A percentile compares a stretch with the other conserved stretches of the same genome.
Evolutionary conservation across 2,797 vertebrate species (phyloP).

Genomic region (Anguilla megastoma): DNA sequence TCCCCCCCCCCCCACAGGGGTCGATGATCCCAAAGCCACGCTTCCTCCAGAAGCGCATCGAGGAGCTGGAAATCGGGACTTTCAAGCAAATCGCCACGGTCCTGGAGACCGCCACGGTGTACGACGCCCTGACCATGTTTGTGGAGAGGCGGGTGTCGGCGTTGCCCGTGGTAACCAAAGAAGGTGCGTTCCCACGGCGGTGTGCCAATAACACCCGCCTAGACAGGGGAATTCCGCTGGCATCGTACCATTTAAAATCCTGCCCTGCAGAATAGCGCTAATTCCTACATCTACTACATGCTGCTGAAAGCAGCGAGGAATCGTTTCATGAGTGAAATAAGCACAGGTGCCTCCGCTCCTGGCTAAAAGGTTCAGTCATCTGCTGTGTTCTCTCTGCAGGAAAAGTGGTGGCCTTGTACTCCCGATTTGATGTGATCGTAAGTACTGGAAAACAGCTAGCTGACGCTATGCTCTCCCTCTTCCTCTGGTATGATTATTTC

Average conservation of each 20-base stretch:
- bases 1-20: conserved; percentile 64
- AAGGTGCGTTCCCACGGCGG: conserved; percentile 65
- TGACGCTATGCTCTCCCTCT: background rate
- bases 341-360: background rate
- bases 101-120: conserved; percentile 78
- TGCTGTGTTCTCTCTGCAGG: conserved; percentile 66
- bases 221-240: too few species aligned
- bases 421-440: conserved; percentile 95
- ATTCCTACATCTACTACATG: background rate
- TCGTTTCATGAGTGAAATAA: conserved; percentile 12
- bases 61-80: conserved; percentile 86
- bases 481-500: background rate
- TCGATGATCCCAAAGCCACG: conserved; percentile 83
- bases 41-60: conserved; percentile 84
- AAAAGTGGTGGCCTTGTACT: conserved; percentile 91
- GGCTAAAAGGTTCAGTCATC: background rate
- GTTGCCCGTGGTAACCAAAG: conserved; percentile 83
- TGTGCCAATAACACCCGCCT: background rate
- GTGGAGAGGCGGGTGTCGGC: conserved; percentile 92
- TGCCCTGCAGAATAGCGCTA: background rate
- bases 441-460: conserved; percentile 63
- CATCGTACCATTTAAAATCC: background rate
- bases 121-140: conserved; percentile 84
- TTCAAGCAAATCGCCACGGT: conserved; percentile 85
- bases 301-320: background rate